Percentiles rank a stretch among this genome's conserved stretches.
Evolutionary conservation across 2,113 vertebrate species (phyloP).

Genomic region (Ameiurus melas): DNA sequence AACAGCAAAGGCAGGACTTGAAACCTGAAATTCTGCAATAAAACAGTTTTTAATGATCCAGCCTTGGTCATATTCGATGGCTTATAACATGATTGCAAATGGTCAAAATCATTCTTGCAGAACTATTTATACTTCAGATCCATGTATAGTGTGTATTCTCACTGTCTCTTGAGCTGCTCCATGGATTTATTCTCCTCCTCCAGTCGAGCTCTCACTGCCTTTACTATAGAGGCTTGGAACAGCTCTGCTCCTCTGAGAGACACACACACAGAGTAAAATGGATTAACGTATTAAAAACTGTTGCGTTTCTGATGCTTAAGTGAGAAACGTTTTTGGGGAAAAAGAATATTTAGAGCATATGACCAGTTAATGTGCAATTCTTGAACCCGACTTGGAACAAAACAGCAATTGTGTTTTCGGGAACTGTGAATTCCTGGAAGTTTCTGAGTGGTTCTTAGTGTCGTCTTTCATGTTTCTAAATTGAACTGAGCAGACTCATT

Average conservation of each 20-base stretch:
- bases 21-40: not conserved
- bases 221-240: conserved; percentile 97
- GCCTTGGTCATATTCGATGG: not conserved
- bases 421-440: not conserved
- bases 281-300: not conserved
- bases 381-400: not conserved
- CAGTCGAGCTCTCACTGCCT: conserved; percentile 92
- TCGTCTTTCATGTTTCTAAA: not conserved
- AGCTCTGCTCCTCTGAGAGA: conserved; percentile 91
- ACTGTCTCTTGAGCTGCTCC: conserved; percentile 99
- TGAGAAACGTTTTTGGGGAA: not conserved
- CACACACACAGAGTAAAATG: not conserved
- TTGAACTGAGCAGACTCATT: not conserved
- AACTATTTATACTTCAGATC: not conserved
- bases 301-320: not conserved
- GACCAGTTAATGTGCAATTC: not conserved
- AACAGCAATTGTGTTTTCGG: not conserved
- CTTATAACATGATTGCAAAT: not conserved
- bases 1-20: not conserved
- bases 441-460: not conserved
- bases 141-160: conserved; percentile 61
- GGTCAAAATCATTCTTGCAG: not conserved
- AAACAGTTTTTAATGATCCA: not conserved
- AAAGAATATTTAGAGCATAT: not conserved
- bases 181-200: conserved; percentile 97